These are phyloP conservation scores for Corbicula japonica DNA, from an alignment of 2,888 invertebrate genomes.

Conservation along the genomic window DNA sequence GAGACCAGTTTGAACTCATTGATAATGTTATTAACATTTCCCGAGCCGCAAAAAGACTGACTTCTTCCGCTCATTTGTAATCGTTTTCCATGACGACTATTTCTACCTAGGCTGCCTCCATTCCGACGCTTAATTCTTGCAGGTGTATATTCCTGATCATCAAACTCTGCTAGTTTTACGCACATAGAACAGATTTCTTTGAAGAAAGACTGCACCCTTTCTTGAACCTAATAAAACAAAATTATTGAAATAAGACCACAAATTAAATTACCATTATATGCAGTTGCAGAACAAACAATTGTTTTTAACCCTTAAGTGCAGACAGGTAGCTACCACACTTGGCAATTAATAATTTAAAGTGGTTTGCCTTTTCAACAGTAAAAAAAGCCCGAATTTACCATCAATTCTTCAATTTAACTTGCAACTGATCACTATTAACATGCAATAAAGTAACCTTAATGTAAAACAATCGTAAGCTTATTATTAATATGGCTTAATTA, in stretches of 20 bases:
- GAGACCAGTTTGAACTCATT: constrained; percentile 57
- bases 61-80: constrained; percentile 65
- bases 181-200: constrained; percentile 76
- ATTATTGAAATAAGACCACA: too few species aligned
- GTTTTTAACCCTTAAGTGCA: too few species aligned
- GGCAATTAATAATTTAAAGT: too few species aligned
- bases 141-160: constrained; percentile 68
- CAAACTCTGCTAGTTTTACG: constrained; percentile 50
- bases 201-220: constrained; percentile 78
- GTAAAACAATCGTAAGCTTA: too few species aligned
- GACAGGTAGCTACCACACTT: too few species aligned
- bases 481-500: constrained; percentile 41
- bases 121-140: constrained; percentile 72
- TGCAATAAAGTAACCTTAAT: too few species aligned
- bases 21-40: constrained; percentile 59
- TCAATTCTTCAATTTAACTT: too few species aligned
- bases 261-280: too few species aligned
- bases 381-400: too few species aligned
- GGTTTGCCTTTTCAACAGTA: too few species aligned
- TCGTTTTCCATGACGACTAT: constrained; percentile 60
- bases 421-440: too few species aligned
- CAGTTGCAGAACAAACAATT: too few species aligned
- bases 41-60: constrained; percentile 71
- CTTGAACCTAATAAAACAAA: constrained; percentile 79
- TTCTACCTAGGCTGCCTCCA: constrained; percentile 69